These are phyloP conservation scores for Rhipidura dahli DNA, from an alignment of 2,113 vertebrate species.

Conservation along the genomic window DNA sequence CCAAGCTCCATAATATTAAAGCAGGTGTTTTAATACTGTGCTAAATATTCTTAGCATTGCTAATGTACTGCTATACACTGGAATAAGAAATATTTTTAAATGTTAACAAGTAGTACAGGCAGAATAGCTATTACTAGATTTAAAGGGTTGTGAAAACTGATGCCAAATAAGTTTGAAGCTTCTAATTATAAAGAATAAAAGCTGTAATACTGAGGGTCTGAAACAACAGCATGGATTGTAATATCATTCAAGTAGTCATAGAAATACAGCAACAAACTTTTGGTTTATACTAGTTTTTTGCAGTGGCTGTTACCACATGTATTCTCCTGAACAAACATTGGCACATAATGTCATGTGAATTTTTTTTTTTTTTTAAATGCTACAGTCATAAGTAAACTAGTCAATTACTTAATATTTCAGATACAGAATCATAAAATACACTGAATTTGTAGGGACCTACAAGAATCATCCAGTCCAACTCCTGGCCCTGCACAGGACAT, in stretches of 20 bases:
- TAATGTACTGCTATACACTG: not conserved
- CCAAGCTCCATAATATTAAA: not conserved
- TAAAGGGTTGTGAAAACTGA: conserved; percentile 19
- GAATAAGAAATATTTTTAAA: not conserved
- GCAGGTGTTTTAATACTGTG: not conserved
- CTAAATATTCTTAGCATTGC: not conserved
- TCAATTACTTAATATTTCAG: not conserved
- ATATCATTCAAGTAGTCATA: not conserved
- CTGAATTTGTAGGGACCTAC: not conserved
- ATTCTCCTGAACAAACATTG: not conserved
- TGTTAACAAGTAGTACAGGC: not conserved
- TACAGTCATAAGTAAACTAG: not conserved
- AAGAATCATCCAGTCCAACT: not conserved
- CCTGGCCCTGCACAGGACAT: not conserved
- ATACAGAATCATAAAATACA: not conserved
- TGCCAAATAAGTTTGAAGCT: not conserved
- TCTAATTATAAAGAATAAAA: not conserved
- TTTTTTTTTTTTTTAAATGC: not conserved
- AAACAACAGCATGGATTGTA: not conserved
- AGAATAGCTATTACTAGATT: not conserved
- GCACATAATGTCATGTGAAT: not conserved
- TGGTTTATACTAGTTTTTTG: not conserved
- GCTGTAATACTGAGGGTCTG: not conserved
- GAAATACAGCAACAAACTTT: not conserved
- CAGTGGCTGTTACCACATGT: not conserved